phyloP scores from a whole-genome alignment of 2,113 vertebrate genomes.

The Choloepus hoffmanni region DNA sequence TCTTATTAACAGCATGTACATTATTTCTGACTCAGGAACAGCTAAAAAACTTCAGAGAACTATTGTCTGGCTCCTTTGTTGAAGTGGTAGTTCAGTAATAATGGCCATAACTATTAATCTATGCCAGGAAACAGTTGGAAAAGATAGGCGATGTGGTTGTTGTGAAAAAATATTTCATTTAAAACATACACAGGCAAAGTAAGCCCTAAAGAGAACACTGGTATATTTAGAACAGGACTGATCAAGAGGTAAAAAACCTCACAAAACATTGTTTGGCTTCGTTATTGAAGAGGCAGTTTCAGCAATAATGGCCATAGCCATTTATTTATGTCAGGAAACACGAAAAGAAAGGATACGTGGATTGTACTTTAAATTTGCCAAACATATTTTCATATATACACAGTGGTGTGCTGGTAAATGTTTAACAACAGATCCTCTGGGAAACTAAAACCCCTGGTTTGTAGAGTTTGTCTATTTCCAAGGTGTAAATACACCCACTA shows the following conservation, averaged over 20 bases:
- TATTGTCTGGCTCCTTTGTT: constrained; percentile 28
- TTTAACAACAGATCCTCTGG: constrained; percentile 30
- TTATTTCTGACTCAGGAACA: constrained; percentile 3
- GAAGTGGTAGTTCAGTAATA: constrained; percentile 33
- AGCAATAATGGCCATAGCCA: neutral
- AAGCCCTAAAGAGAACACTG: neutral
- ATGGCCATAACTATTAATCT: neutral
- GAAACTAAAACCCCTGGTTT: constrained; percentile 5
- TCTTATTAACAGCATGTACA: constrained; percentile 55
- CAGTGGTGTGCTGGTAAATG: neutral
- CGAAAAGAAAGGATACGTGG: neutral
- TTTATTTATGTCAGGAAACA: constrained; percentile 43
- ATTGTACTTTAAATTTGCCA: constrained; percentile 35
- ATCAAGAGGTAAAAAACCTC: constrained; percentile 66
- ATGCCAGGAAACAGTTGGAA: neutral
- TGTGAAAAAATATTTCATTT: neutral
- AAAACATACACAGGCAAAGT: neutral
- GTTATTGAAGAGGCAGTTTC: constrained; percentile 41
- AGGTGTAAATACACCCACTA: constrained; percentile 24
- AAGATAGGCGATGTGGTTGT: neutral
- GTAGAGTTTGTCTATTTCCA: constrained; percentile 1
- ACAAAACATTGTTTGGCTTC: constrained; percentile 47
- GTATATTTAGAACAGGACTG: constrained; percentile 23
- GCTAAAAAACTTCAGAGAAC: constrained; percentile 58
- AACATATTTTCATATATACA: constrained; percentile 26